Evolutionary conservation across 64 coral and sea anemone genomes (phyloP), one percentile per base, ranked within the genome.

Genomic region (Actinia tenebrosa): DNA sequence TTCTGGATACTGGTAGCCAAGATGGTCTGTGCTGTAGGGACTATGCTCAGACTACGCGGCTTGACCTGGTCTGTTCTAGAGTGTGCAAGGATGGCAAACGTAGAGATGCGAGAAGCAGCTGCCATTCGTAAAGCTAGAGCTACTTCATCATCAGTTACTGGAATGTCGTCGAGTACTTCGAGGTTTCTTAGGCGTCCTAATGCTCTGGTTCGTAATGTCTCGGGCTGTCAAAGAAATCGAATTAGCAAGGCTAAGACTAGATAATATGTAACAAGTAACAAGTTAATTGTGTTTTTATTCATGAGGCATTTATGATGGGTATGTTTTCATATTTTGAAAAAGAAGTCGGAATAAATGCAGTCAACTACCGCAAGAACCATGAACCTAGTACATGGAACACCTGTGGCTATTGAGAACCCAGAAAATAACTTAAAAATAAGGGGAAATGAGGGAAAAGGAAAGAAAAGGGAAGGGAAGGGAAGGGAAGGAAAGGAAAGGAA

Each of bases 81-180:
- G 83, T 99, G 97, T 45, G 97, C 97, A 7, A 99, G 88, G 27
- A 99, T 88, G 8, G 97, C 88, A 80, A 99, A 99, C 1, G 93
- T 87, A 37, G 97, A 92, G 18, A 95, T 94, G 50, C 97, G 75
- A 0, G 97, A 99, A n/a, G 97, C 93, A n/a, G 97, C 97, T 16
- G 97, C 97, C 85, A 90, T 89, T 19, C 91, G 91, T 58, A 99
- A 86, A 6, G 97, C 90, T 59, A 86, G 64, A 11, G 93, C 87
- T 30, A 95, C 91, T 45, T 99, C 97, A 45, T 99, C 93, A 42
- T 91, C 93, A 26, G 93, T 87, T 5, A 99, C 93, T 22, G 78
- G 55, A 1, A 58, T 37, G 22, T 89, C 91, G 80, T 99, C 93
- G 9, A 99, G 83, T 17, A 88, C 64, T 45, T 99, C 89, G 0